phyloP scores from a whole-genome alignment of 2,797 vertebrate species.

The Bovichtus diacanthus region DNA sequence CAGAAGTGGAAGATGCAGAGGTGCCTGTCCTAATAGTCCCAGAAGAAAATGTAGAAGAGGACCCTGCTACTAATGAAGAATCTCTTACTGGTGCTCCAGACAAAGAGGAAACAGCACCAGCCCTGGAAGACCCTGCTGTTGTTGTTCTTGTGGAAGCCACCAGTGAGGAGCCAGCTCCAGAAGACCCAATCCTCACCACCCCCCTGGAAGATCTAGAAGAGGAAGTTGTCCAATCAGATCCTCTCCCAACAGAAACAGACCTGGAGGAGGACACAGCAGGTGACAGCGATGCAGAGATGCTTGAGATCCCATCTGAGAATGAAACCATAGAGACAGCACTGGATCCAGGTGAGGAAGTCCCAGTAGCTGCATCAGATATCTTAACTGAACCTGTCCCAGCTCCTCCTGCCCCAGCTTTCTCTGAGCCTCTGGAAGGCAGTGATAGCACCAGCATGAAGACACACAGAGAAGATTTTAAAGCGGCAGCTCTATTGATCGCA shows the following conservation, averaged over 20 bases:
- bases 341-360: constrained; percentile 1
- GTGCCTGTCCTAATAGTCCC: background rate
- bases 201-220: constrained; percentile 1
- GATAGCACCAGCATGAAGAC: background rate
- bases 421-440: background rate
- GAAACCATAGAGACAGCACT: background rate
- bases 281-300: constrained; percentile 10
- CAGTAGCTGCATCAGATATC: constrained; percentile 1
- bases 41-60: background rate
- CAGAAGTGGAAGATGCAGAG: constrained; percentile 4
- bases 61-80: background rate
- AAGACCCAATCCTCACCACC: constrained; percentile 5
- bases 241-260: background rate
- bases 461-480: background rate
- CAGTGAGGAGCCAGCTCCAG: constrained; percentile 17
- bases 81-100: constrained; percentile 8
- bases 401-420: background rate
- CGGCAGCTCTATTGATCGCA: constrained; percentile 14
- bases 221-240: constrained; percentile 7
- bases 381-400: background rate
- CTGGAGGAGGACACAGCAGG: constrained; percentile 12
- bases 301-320: constrained; percentile 7
- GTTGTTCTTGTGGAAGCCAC: constrained; percentile 4
- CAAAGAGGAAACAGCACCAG: constrained; percentile 17
- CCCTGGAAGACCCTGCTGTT: constrained; percentile 12